A percentile compares a stretch with the other conserved stretches of the same genome.
Conservation (phyloP, 2,113 vertebrate genomes). For the Apodemus sylvaticus region DNA sequence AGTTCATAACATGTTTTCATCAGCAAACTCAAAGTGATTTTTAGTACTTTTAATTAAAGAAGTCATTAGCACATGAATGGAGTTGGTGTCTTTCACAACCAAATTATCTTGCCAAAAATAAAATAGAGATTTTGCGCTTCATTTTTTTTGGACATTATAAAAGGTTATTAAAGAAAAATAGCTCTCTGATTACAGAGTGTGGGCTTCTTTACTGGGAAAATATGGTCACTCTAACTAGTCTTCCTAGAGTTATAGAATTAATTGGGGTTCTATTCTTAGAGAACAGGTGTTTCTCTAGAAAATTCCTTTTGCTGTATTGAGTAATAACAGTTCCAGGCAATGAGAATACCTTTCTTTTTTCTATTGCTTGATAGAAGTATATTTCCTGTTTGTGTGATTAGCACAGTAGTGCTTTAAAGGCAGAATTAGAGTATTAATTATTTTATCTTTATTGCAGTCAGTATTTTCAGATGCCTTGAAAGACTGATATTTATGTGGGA, state of each 20-base stretch:
- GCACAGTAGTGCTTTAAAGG: not conserved
- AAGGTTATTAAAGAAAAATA: not conserved
- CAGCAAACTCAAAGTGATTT: not conserved
- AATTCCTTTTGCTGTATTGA: not conserved
- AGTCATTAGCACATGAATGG: not conserved
- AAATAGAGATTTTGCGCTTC: not conserved
- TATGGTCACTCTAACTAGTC: not conserved
- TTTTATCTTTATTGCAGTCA: not conserved
- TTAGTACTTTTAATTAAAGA: slow-evolving; percentile 15
- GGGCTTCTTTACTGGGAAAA: not conserved
- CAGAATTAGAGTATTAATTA: not conserved
- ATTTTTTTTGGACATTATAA: not conserved
- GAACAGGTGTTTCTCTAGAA: not conserved
- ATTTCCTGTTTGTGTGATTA: not conserved
- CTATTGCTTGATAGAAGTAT: not conserved
- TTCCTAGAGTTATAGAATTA: not conserved
- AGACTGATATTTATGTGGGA: not conserved
- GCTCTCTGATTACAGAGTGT: not conserved
- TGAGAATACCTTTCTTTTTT: not conserved
- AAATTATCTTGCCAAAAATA: not conserved
- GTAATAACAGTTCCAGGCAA: not conserved
- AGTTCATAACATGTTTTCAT: not conserved
- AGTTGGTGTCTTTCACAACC: not conserved
- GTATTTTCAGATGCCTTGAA: not conserved
- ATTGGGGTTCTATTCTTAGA: not conserved